These are phyloP conservation scores for Gobius niger DNA, from an alignment of 2,113 vertebrate genomes.

Conservation along the genomic window DNA sequence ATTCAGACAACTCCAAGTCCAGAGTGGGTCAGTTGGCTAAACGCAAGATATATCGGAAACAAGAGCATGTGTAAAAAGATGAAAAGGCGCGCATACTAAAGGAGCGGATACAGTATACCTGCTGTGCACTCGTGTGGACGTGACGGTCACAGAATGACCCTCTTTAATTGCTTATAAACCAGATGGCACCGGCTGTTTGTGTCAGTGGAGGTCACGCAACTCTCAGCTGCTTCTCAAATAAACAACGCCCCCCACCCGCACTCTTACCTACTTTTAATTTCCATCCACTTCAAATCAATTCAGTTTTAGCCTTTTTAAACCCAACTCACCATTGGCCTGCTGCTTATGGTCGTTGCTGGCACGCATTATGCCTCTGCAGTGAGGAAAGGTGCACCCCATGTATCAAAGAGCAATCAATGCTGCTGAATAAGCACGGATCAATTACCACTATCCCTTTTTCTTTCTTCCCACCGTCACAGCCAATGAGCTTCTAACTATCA, in stretches of 20 bases:
- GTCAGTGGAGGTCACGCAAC: conserved; percentile 51
- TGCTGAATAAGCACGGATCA: conserved; percentile 41
- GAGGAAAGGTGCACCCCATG: conserved; percentile 25
- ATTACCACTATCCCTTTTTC: conserved; percentile 4
- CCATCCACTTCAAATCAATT: neutral
- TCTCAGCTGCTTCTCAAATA: conserved; percentile 15
- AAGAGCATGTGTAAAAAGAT: neutral
- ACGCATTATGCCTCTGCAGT: conserved; percentile 16
- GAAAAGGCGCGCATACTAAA: conserved; percentile 13
- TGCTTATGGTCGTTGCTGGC: neutral
- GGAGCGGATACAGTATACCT: neutral
- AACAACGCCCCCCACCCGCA: neutral
- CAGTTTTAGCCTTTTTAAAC: neutral
- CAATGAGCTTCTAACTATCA: conserved; percentile 1
- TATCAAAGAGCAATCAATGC: conserved; percentile 48
- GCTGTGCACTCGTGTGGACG: conserved; percentile 4
- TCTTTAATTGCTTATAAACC: conserved; percentile 51
- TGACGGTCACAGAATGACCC: conserved; percentile 37
- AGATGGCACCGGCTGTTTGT: conserved; percentile 67
- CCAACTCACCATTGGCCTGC: neutral
- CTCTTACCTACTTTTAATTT: neutral
- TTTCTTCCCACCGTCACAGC: conserved; percentile 10
- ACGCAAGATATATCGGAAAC: neutral
- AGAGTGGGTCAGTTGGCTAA: conserved; percentile 13
- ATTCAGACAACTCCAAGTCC: conserved; percentile 2